phyloP scores from a whole-genome alignment of 2,113 vertebrate species.

The Camelus bactrianus region DNA sequence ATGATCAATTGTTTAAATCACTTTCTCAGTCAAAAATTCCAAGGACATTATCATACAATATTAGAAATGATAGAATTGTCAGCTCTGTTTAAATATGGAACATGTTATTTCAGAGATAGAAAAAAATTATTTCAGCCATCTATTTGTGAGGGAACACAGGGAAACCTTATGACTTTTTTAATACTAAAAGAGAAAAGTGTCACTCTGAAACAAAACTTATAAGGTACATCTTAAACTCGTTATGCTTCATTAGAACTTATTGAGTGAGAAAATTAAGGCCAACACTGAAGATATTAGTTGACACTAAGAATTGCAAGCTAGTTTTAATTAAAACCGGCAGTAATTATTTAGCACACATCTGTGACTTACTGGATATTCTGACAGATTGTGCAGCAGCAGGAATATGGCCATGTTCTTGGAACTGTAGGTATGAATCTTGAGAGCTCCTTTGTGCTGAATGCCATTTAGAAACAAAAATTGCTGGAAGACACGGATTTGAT shows the following conservation, averaged over 20 bases:
- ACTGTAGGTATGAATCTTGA: neutral
- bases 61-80: neutral
- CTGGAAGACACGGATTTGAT: constrained; percentile 36
- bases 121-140: neutral
- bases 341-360: constrained; percentile 68
- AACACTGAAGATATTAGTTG: constrained; percentile 68
- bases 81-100: neutral
- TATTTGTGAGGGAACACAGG: neutral
- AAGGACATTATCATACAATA: neutral
- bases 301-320: constrained; percentile 49
- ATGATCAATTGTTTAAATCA: neutral
- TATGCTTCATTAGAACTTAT: constrained; percentile 61
- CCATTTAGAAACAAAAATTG: constrained; percentile 6
- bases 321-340: constrained; percentile 71
- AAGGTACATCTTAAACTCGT: constrained; percentile 27
- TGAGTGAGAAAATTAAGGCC: constrained; percentile 63
- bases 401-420: neutral
- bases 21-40: neutral
- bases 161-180: constrained; percentile 1
- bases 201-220: constrained; percentile 37
- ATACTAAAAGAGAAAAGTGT: constrained; percentile 5
- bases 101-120: constrained; percentile 9
- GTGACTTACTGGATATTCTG: constrained; percentile 34
- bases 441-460: neutral
- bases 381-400: neutral